A percentile compares a stretch with the other conserved stretches of the same genome.
These are phyloP conservation scores for Ophion slaviceki DNA, from an alignment of 2,888 invertebrate species.

Conservation along the genomic window DNA sequence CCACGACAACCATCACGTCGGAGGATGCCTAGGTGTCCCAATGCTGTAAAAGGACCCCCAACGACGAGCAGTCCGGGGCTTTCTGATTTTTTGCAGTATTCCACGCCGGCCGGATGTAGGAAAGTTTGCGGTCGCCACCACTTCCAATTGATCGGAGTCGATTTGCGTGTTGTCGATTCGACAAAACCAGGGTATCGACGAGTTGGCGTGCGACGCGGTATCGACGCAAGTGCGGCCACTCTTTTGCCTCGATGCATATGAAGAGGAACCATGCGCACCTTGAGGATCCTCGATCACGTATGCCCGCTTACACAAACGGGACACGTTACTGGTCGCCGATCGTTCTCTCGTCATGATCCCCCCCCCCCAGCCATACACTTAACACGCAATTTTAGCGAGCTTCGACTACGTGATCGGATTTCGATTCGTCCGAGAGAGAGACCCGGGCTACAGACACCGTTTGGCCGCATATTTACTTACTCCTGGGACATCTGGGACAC, in stretches of 20 bases:
- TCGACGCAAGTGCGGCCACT: too few relatives aligned
- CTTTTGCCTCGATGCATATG: conserved; percentile 7
- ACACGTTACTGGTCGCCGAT: conserved; percentile 75
- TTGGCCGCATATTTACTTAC: not conserved
- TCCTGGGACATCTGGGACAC: not conserved
- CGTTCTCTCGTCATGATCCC: conserved; percentile 45
- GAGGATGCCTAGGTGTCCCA: too few relatives aligned
- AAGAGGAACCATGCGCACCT: conserved; percentile 9
- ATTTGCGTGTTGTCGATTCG: too few relatives aligned
- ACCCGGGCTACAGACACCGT: not conserved
- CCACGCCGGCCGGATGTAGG: too few relatives aligned
- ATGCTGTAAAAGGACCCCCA: too few relatives aligned
- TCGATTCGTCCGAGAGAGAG: conserved; percentile 59
- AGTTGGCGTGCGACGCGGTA: too few relatives aligned
- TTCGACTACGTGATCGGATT: conserved; percentile 77
- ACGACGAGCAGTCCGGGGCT: too few relatives aligned
- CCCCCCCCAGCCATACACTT: conserved; percentile 47
- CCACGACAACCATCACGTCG: too few relatives aligned
- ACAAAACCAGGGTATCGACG: too few relatives aligned
- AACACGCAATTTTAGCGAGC: conserved; percentile 73
- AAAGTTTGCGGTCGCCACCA: too few relatives aligned
- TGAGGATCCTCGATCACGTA: conserved; percentile 75
- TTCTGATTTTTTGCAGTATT: too few relatives aligned
- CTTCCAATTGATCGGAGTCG: too few relatives aligned
- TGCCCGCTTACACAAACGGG: conserved; percentile 78